These are phyloP conservation scores for Tipula helvola DNA, from an alignment of 2,888 invertebrate species.

Conservation along the genomic window DNA sequence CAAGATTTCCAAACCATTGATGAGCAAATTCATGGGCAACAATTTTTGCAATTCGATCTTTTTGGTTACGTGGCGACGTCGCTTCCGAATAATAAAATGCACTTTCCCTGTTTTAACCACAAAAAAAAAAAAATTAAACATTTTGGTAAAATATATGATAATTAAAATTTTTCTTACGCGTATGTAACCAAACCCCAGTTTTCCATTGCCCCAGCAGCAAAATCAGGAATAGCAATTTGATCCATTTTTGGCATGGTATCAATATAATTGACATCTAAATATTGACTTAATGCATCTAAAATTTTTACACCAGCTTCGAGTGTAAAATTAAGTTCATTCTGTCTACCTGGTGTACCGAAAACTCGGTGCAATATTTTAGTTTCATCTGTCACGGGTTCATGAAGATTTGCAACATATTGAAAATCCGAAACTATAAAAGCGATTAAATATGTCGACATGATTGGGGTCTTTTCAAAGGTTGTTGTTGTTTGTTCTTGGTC, in stretches of 20 bases:
- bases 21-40: constrained; percentile 39
- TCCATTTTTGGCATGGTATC: constrained; percentile 59
- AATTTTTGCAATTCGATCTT: not conserved
- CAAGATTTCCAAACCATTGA: constrained; percentile 36
- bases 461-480: constrained; percentile 35
- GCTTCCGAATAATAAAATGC: not conserved
- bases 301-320: constrained; percentile 58
- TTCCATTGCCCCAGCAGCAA: constrained; percentile 80
- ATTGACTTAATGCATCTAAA: constrained; percentile 52
- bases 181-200: constrained; percentile 81
- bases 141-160: too few relatives aligned
- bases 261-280: constrained; percentile 60
- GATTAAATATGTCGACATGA: constrained; percentile 68
- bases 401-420: constrained; percentile 19
- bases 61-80: not conserved
- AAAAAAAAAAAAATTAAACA: not conserved
- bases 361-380: constrained; percentile 22
- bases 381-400: constrained; percentile 13
- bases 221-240: constrained; percentile 77
- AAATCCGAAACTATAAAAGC: constrained; percentile 63
- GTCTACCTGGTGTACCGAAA: constrained; percentile 26
- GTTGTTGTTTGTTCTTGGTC: constrained; percentile 20
- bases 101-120: not conserved
- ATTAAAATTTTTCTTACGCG: constrained; percentile 13
- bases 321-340: constrained; percentile 48